Percentiles rank a stretch among this genome's conserved stretches.
phyloP scores from a whole-genome alignment of 2,113 vertebrate species.

The Stomatorhinus ivindoensis region DNA sequence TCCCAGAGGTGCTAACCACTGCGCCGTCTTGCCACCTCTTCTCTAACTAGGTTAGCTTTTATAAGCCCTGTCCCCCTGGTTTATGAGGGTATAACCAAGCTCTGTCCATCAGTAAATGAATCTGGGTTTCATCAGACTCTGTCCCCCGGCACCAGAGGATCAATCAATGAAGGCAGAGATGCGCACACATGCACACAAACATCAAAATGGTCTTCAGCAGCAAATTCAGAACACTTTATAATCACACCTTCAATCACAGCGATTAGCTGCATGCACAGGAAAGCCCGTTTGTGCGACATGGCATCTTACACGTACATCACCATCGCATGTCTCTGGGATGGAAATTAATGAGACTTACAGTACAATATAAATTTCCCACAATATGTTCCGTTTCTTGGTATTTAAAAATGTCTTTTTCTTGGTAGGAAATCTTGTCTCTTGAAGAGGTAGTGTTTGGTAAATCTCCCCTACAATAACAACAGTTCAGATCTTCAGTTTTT shows the following conservation, averaged over 20 bases:
- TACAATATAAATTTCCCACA: background rate
- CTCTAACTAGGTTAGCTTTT: background rate
- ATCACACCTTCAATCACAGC: background rate
- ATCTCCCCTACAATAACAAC: background rate
- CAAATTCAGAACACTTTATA: background rate
- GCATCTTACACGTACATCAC: background rate
- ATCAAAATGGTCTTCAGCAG: background rate
- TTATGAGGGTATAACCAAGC: background rate
- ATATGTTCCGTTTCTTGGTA: background rate
- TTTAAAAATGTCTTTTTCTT: background rate
- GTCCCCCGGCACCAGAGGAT: background rate
- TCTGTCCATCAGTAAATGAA: slow-evolving; percentile 10
- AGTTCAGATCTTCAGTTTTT: background rate
- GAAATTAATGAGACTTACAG: background rate
- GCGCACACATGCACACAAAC: background rate
- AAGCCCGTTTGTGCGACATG: background rate
- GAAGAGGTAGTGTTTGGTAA: background rate
- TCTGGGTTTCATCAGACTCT: background rate
- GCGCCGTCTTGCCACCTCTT: too few species aligned
- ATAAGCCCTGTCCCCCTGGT: background rate
- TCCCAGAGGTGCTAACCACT: too few species aligned
- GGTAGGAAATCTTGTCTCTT: background rate
- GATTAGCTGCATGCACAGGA: background rate
- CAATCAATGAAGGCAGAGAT: background rate
- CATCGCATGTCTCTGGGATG: background rate